Percentiles rank a stretch among this genome's conserved stretches.
These are phyloP conservation scores for Noctua janthe DNA, from an alignment of 2,888 invertebrate genomes.

Conservation along the genomic window DNA sequence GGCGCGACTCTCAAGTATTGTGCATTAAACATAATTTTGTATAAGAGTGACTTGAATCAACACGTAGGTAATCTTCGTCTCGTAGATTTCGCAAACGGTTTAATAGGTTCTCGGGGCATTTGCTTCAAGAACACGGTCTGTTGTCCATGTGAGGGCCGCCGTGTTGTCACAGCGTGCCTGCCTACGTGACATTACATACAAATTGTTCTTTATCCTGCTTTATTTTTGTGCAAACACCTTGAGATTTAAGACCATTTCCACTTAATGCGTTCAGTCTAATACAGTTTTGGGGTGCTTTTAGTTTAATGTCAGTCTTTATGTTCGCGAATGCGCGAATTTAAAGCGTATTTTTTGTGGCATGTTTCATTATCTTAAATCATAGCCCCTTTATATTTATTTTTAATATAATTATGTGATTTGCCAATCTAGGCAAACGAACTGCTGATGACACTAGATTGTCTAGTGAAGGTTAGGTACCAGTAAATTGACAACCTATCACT, in stretches of 20 bases:
- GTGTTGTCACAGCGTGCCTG: slow-evolving; percentile 77
- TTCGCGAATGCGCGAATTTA: neutral
- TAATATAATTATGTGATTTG: neutral
- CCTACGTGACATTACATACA: slow-evolving; percentile 81
- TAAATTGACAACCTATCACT: neutral
- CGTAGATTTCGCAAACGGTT: slow-evolving; percentile 77
- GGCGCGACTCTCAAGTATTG: neutral
- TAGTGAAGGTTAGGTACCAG: slow-evolving; percentile 18
- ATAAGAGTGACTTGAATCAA: slow-evolving; percentile 42
- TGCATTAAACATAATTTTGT: slow-evolving; percentile 48
- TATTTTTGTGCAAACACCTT: slow-evolving; percentile 76
- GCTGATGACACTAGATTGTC: slow-evolving; percentile 12
- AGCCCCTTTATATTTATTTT: slow-evolving; percentile 6
- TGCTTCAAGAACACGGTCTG: slow-evolving; percentile 78
- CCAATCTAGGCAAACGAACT: slow-evolving; percentile 10
- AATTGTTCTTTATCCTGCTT: slow-evolving; percentile 78
- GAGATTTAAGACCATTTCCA: slow-evolving; percentile 76
- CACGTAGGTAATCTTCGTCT: slow-evolving; percentile 63
- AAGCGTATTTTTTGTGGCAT: neutral
- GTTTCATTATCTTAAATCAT: slow-evolving; percentile 19
- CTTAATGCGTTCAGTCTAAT: slow-evolving; percentile 55
- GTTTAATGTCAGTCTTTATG: slow-evolving; percentile 7
- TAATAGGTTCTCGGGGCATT: slow-evolving; percentile 74
- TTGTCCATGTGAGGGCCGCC: slow-evolving; percentile 76
- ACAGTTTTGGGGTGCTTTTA: slow-evolving; percentile 48